These are phyloP conservation scores for Planococcus citri DNA, from an alignment of 1,140 invertebrate species.

Conservation along the genomic window DNA sequence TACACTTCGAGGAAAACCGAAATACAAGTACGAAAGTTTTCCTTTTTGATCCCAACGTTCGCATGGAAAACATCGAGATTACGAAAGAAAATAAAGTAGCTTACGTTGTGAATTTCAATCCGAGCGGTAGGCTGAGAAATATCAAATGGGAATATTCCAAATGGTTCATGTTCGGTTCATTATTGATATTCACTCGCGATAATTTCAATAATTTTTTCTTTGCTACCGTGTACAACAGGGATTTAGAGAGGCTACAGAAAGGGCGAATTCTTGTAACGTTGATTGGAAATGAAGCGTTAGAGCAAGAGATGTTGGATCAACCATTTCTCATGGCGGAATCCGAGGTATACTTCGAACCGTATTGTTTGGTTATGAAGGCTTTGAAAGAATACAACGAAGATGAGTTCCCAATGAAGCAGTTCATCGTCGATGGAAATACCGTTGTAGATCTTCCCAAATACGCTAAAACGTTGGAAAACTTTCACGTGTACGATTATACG, in stretches of 20 bases:
- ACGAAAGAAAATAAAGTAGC: no score
- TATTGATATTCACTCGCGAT: conserved; percentile 47
- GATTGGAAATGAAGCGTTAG: conserved; percentile 34
- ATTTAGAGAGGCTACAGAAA: conserved; percentile 39
- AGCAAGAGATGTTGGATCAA: conserved; percentile 33
- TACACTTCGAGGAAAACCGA: no score
- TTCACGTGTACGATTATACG: no score
- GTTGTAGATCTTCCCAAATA: conserved; percentile 27
- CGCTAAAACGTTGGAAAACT: conserved; percentile 30
- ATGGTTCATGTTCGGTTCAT: no score
- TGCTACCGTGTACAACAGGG: conserved; percentile 42
- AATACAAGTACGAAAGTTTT: no score
- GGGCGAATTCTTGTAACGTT: conserved; percentile 40
- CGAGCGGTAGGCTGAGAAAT: no score
- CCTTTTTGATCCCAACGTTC: no score
- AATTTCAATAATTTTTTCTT: conserved; percentile 52
- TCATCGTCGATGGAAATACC: conserved; percentile 40
- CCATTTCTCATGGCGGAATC: conserved; percentile 49
- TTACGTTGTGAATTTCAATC: no score
- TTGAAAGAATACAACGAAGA: conserved; percentile 40
- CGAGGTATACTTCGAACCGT: conserved; percentile 48
- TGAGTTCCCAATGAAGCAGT: conserved; percentile 48
- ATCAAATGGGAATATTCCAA: no score
- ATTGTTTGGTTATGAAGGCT: conserved; percentile 45
- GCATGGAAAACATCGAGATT: no score